A percentile compares a stretch with the other conserved stretches of the same genome.
phyloP scores from a whole-genome alignment of 2,888 invertebrate genomes.

The Sialis fuliginosa region DNA sequence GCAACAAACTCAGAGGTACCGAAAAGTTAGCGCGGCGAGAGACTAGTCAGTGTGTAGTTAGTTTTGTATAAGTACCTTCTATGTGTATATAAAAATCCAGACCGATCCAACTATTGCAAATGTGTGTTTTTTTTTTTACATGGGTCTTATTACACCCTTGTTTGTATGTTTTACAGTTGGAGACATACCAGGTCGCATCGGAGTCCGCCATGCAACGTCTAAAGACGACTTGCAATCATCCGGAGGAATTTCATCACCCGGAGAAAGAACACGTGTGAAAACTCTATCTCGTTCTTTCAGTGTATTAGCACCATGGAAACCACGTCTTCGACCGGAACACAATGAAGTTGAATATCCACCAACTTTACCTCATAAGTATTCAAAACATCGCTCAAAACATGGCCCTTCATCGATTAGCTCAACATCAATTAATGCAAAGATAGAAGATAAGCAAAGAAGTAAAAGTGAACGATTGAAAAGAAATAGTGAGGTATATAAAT shows the following conservation, averaged over 20 bases:
- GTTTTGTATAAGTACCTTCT: no score
- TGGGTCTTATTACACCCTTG: no score
- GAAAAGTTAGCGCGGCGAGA: no score
- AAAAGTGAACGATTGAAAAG: no score
- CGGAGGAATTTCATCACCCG: conserved; percentile 13
- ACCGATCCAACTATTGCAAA: no score
- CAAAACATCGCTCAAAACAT: conserved; percentile 21
- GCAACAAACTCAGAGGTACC: no score
- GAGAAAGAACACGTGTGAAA: conserved; percentile 24
- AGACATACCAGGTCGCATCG: conserved; percentile 59
- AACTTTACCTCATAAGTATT: no score
- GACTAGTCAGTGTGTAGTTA: no score
- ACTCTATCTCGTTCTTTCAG: conserved; percentile 66
- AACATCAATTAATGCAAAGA: conserved; percentile 17
- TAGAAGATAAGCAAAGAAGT: conserved; percentile 7
- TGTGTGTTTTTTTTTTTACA: no score
- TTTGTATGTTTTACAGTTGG: conserved; percentile 37
- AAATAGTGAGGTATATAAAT: no score
- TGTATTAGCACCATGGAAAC: conserved; percentile 71
- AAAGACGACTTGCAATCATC: conserved; percentile 57
- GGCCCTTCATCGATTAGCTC: conserved; percentile 25
- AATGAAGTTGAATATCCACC: no score
- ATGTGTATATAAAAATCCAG: no score
- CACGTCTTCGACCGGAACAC: conserved; percentile 23
- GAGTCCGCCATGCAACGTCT: conserved; percentile 42